Base-by-base conservation (phyloP, 2,113 vertebrate species). In the Baryphthengus martii region DNA sequence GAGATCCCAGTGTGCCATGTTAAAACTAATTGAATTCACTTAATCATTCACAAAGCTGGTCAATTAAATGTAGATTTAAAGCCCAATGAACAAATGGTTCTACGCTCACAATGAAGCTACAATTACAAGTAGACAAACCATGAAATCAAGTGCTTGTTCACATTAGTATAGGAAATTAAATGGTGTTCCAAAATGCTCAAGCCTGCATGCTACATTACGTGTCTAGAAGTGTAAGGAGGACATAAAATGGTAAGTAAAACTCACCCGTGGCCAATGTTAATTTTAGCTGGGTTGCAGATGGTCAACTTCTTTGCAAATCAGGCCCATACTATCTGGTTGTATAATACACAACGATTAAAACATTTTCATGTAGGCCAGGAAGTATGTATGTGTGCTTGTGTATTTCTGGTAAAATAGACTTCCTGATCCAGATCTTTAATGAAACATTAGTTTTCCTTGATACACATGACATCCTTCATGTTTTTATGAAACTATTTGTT, bases 61-160 rank as follows among this genome's bases (percentile, higher is more conserved):
- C 95, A 93, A 94, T 96, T 96, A 96, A 93, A 81, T 68, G 76
- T 53, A 91, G 52, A 92, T 96, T 94, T 96, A 92, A 92, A 93
- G 76, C 35, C 72, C 79, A 75, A 53, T 90, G 92, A 94, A 94
- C 90, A 96, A 97, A 92, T 93, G 79, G 88, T 94, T 96, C 88
- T 93, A 88, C 88, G 83, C 79, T 86, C 52, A 94, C 93, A 93
- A 94, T 96, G 92, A 95, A 94, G 95, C 79, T 86, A 90, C 92
- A 96, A 95, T 96, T 96, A 89, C 90, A 93, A 95, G 93, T 59
- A 96, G 92, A 92, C 90, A 96, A 97, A 93, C 95, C 93, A 93
- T 96, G 92, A 96, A 96, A 96, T 97, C 95, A 95, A 96, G 90
- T 95, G 93, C 95, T 96, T 94, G 92, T 96, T 97, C 96, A 75